Base-by-base conservation (phyloP, 2,113 vertebrate genomes). In the Neotoma lepida region DNA sequence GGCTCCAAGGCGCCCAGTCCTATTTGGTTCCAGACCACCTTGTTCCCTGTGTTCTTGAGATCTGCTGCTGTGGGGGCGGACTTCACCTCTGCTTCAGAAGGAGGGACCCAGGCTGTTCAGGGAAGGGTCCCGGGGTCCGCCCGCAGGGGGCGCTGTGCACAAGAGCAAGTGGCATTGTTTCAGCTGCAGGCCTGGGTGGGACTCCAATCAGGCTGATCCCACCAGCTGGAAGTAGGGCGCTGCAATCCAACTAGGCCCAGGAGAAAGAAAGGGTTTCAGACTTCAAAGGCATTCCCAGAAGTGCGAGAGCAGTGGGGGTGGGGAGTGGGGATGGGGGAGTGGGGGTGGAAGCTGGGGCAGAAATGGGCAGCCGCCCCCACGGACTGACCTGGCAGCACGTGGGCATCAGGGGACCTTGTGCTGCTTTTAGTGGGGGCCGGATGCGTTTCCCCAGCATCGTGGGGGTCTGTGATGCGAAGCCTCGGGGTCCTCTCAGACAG, bases 111-210 rank as follows among this genome's bases (percentile, higher is more conserved):
- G 6, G 1, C 3, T 86, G 20, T n/a, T 18, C 10, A 30, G 17
- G 20, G 35, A 61, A 33, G 39, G 22, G 26, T n/a, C 17, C 24
- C 6, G 13, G 1, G 30, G 24, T 44, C 46, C 30, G 49, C 94
- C 98, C 82, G 97, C 97, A 98, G 98, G 76, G 97, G 98, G 98
- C 97, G 97, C 98, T 98, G 97, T 95, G 96, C 96, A 17, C 94
- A 86, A 44, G 46, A 93, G 70, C 91, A 97, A 97, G 94, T 30
- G 54, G 94, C 20, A 0, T 10, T 0, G 26, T 3, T 84, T 20
- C 58, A 1, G 49, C 81, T 0, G 33, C 24, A 1, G 63, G 39
- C 12, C 14, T 4, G 35, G 88, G 76, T 20, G 7, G 20, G 0
- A 22, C 35, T 4, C 26, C n/a, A 49, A 0, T 2, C 24, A 33